A percentile compares a stretch with the other conserved stretches of the same genome.
Evolutionary conservation across 2,888 invertebrate species (phyloP).

Genomic region (Mystacides longicornis): DNA sequence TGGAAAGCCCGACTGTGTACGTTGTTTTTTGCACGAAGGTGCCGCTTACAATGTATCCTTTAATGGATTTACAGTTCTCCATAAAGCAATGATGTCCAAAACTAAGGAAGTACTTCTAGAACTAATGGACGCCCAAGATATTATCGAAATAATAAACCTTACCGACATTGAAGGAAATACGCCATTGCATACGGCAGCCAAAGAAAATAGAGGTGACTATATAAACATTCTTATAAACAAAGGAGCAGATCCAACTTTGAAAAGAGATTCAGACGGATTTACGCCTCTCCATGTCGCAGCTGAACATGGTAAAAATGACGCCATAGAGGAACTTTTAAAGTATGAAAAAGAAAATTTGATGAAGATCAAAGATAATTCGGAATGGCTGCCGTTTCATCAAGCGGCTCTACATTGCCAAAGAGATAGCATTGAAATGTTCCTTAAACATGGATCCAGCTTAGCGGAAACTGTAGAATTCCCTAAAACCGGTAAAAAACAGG

Average conservation of each 20-base stretch:
- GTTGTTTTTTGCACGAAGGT: constrained; percentile 41
- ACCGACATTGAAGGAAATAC: constrained; percentile 35
- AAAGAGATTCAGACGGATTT: constrained; percentile 36
- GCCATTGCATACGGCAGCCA: constrained; percentile 50
- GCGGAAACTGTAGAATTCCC: constrained; percentile 36
- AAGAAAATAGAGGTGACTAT: constrained; percentile 43
- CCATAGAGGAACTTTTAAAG: constrained; percentile 29
- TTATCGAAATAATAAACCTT: constrained; percentile 5
- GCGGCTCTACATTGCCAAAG: constrained; percentile 52
- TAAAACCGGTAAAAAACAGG: constrained; percentile 37
- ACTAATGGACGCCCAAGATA: constrained; percentile 12
- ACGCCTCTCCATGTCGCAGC: constrained; percentile 47
- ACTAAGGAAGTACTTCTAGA: constrained; percentile 8
- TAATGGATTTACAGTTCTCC: constrained; percentile 42
- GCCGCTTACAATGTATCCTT: constrained; percentile 40
- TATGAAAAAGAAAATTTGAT: constrained; percentile 3
- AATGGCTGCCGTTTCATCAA: constrained; percentile 41
- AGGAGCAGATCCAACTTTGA: constrained; percentile 43
- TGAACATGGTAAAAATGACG: constrained; percentile 37
- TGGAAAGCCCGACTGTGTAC: constrained; percentile 39
- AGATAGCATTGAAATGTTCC: constrained; percentile 44
- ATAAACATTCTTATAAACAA: constrained; percentile 40
- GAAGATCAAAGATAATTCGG: constrained; percentile 27
- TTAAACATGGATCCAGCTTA: constrained; percentile 43
- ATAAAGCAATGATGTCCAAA: constrained; percentile 13